A percentile compares a stretch with the other conserved stretches of the same genome.
phyloP scores from a whole-genome alignment of 2,113 vertebrate genomes.

The Acrocephalus kingi region DNA sequence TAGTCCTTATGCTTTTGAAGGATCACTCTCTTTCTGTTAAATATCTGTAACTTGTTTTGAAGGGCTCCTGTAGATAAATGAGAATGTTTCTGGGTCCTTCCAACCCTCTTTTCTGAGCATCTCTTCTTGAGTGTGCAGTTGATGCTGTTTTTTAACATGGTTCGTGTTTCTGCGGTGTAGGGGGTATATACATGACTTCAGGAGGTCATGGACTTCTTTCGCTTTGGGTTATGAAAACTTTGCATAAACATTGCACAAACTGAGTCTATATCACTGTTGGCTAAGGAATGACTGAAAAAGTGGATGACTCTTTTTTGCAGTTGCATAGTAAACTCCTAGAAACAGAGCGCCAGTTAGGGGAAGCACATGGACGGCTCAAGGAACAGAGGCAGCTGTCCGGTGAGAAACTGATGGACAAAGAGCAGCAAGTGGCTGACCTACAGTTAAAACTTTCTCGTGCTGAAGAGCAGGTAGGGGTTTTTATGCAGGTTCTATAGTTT shows the following conservation, averaged over 20 bases:
- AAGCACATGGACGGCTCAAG: conserved; percentile 94
- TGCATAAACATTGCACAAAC: neutral
- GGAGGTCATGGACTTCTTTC: neutral
- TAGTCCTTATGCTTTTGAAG: neutral
- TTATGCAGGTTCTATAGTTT: neutral
- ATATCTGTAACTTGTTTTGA: neutral
- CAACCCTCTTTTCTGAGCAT: neutral
- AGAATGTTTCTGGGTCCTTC: neutral
- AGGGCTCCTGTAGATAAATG: neutral
- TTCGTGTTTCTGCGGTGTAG: neutral
- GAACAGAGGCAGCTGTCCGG: conserved; percentile 96
- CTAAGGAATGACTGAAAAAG: neutral
- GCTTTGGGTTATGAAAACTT: neutral
- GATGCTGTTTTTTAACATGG: neutral
- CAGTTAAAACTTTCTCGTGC: conserved; percentile 92
- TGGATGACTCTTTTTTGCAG: conserved; percentile 62
- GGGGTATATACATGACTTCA: neutral
- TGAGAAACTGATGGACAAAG: conserved; percentile 95
- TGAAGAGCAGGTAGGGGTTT: conserved; percentile 87
- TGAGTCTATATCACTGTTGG: neutral
- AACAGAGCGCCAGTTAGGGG: conserved; percentile 91
- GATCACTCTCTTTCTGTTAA: neutral
- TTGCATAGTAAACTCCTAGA: conserved; percentile 93
- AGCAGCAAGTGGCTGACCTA: conserved; percentile 92
- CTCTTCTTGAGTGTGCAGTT: neutral